Conservation (phyloP, 2,888 invertebrate species). For the Rhabditoides inermis region DNA sequence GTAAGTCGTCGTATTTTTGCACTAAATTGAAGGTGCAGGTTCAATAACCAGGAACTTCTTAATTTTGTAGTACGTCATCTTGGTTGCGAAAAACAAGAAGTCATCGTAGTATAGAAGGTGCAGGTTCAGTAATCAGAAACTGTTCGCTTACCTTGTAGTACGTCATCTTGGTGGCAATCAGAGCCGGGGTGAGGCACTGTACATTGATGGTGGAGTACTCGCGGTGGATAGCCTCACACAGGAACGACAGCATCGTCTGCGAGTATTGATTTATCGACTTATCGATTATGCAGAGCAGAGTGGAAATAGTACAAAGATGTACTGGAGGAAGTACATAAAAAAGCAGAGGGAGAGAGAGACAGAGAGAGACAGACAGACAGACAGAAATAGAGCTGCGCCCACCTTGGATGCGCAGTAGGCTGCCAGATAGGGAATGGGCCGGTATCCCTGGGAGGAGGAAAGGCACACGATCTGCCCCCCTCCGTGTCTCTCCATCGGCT, state of each 20-base stretch:
- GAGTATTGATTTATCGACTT: too few relatives aligned
- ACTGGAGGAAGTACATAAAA: too few relatives aligned
- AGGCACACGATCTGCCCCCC: slow-evolving; percentile 49
- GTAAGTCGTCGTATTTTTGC: too few relatives aligned
- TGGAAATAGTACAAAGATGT: too few relatives aligned
- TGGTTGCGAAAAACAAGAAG: too few relatives aligned
- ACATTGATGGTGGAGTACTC: slow-evolving; percentile 46
- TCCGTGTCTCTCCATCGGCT: slow-evolving; percentile 45
- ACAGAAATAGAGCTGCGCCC: background rate
- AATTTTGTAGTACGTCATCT: too few relatives aligned
- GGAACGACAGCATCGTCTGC: slow-evolving; percentile 44
- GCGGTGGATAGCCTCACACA: slow-evolving; percentile 43
- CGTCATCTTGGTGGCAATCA: slow-evolving; percentile 51
- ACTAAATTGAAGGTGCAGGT: too few relatives aligned
- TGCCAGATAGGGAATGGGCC: slow-evolving; percentile 47
- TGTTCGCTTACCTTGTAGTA: slow-evolving; percentile 36
- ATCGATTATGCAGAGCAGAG: too few relatives aligned
- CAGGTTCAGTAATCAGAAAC: background rate
- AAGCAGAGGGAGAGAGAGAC: too few relatives aligned
- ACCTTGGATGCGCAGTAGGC: slow-evolving; percentile 48
- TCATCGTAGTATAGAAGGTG: too few relatives aligned
- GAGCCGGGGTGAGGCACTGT: slow-evolving; percentile 46
- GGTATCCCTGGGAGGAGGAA: slow-evolving; percentile 44
- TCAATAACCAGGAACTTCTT: too few relatives aligned
- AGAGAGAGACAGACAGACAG: too few relatives aligned